phyloP scores from a whole-genome alignment of 2,888 invertebrate species.

The Allacma fusca region DNA sequence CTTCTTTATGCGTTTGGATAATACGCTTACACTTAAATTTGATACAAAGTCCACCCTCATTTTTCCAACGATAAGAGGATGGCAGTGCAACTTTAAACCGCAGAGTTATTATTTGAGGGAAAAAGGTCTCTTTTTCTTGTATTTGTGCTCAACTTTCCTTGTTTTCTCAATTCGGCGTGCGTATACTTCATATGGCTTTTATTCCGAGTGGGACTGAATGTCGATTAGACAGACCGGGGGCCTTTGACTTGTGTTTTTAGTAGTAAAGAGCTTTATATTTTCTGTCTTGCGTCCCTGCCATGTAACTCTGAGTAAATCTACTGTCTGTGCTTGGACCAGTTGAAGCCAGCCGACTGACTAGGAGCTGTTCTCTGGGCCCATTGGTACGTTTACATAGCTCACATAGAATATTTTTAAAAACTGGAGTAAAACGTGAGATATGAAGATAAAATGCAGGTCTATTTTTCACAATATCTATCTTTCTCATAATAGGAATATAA shows the following conservation, averaged over 20 bases:
- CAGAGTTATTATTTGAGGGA: slow-evolving; percentile 49
- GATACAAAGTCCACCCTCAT: slow-evolving; percentile 41
- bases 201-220: slow-evolving; percentile 26
- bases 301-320: no score
- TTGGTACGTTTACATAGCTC: no score
- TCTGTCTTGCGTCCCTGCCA: background rate
- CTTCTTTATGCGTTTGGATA: slow-evolving; percentile 45
- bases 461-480: slow-evolving; percentile 42
- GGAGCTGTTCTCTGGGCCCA: no score
- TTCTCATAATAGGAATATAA: slow-evolving; percentile 43
- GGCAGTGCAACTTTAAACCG: slow-evolving; percentile 55
- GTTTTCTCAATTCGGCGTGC: slow-evolving; percentile 38
- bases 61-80: slow-evolving; percentile 41
- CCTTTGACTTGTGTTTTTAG: slow-evolving; percentile 38
- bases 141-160: slow-evolving; percentile 39
- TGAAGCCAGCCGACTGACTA: background rate
- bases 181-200: slow-evolving; percentile 8
- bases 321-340: no score
- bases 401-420: background rate
- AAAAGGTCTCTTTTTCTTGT: slow-evolving; percentile 32
- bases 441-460: slow-evolving; percentile 37
- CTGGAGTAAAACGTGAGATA: slow-evolving; percentile 13
- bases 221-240: slow-evolving; percentile 31
- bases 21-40: slow-evolving; percentile 28
- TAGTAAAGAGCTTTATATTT: slow-evolving; percentile 18